Conservation (phyloP, 2,113 vertebrate genomes). For the Puntigrus tetrazona region DNA sequence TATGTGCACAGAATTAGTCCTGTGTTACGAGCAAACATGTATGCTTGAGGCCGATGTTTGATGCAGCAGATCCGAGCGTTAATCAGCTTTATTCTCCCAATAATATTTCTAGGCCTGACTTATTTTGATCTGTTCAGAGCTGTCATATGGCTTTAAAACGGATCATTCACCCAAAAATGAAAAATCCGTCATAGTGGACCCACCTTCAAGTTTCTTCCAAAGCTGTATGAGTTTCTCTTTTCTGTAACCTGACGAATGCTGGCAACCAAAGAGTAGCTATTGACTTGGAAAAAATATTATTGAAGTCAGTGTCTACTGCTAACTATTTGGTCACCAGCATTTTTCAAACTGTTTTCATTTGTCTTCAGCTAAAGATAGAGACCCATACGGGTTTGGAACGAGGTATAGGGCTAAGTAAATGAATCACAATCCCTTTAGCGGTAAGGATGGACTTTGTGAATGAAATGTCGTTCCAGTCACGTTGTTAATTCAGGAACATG, state of each 20-base stretch:
- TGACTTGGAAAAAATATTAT: too few relatives aligned
- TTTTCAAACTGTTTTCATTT: background rate
- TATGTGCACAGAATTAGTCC: constrained; percentile 14
- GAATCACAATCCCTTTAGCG: too few relatives aligned
- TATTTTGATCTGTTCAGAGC: background rate
- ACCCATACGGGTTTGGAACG: too few relatives aligned
- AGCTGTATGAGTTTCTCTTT: too few relatives aligned
- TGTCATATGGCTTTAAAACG: too few relatives aligned
- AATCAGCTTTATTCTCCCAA: background rate
- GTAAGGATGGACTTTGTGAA: background rate
- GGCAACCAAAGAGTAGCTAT: too few relatives aligned
- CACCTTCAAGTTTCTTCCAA: too few relatives aligned
- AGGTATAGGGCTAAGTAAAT: background rate
- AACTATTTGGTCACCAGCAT: background rate
- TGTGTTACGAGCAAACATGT: background rate
- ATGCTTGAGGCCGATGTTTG: background rate
- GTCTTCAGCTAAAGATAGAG: too few relatives aligned
- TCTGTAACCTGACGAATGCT: too few relatives aligned
- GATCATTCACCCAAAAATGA: too few relatives aligned
- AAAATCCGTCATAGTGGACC: too few relatives aligned
- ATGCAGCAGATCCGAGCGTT: background rate
- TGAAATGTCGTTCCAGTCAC: background rate
- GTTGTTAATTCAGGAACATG: background rate
- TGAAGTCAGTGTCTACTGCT: too few relatives aligned
- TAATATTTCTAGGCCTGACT: background rate